Evolutionary conservation across 2,888 invertebrate genomes (phyloP), one percentile per base, ranked within the genome.

Genomic region (Drosophila pseudotalamancana): DNA sequence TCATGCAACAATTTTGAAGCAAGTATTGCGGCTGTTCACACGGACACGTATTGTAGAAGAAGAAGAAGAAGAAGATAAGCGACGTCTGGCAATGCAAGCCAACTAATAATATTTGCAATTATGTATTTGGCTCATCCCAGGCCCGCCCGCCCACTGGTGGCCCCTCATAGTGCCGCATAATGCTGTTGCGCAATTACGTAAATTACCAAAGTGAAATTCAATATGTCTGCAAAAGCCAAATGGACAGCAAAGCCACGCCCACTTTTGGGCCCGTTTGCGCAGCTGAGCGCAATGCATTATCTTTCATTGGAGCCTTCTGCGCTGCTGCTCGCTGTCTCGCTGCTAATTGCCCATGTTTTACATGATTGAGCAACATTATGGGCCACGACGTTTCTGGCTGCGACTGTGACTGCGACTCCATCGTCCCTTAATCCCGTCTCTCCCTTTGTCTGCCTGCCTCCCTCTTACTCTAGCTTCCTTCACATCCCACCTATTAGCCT

Each of bases 171-270:
- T 46, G 39, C 63, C 53, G 42, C 54, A 53, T 55, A 63, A 67
- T 76, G 55, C 67, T 63, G 68, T 77, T 74, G 69, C 66, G 66
- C 76, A 85, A 78, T 80, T 80, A 80, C 82, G 82, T 72, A 80
- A 80, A 80, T 82, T 80, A 66, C 65, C 79, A 57, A 78, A 82
- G 72, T 72, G 86, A 78, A 75, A 80, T 80, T 80, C 82, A 75
- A 85, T 80, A 85, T 78, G 82, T 64, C 46, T 59, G 62, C 45
- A 27, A 56, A 43, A 60, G 53, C 69, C 48, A 78, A 78, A 55
- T 76, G 65, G 51, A 73, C 53, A 55, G 46, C 34, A 31, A 29
- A 29, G 49, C 32, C 5, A 16, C 18, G 23, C 42, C 23, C 21
- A 21, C 21, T 32, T 21, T 21, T 2, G 32, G 2, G 23, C 14